Conservation (phyloP, 35 echinoderm and acorn worm species). For the Heliocidaris tuberculata region DNA sequence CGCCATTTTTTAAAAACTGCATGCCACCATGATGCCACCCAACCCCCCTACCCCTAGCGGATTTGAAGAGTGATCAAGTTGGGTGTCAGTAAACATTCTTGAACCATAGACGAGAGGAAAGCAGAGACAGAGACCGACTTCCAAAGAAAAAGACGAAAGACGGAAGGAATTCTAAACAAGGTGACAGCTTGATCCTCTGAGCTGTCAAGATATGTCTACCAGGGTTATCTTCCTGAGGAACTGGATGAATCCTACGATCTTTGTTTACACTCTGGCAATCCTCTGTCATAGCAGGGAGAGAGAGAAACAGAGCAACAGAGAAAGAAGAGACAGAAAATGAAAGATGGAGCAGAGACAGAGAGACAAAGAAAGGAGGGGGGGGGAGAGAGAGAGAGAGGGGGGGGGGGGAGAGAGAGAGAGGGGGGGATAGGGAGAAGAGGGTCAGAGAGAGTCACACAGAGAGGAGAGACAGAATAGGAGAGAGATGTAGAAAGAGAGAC, state of each 20-base stretch:
- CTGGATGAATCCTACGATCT: background rate
- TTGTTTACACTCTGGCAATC: background rate
- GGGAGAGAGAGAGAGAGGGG: background rate
- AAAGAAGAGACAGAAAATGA: background rate
- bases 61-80: background rate
- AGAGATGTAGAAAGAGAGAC: too few relatives aligned
- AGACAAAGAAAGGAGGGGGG: background rate
- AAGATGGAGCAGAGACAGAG: background rate
- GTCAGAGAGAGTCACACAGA: too few relatives aligned
- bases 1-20: too few relatives aligned
- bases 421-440: too few relatives aligned
- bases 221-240: background rate
- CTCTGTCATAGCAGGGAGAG: background rate
- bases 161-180: conserved; percentile 32
- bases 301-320: too few relatives aligned
- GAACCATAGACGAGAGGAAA: background rate
- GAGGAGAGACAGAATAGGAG: too few relatives aligned
- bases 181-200: conserved; percentile 12
- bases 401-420: too few relatives aligned
- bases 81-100: background rate
- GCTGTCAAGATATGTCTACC: conserved; percentile 34
- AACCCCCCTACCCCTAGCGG: too few relatives aligned
- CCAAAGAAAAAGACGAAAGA: background rate
- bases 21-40: too few relatives aligned
- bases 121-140: background rate